Conservation (phyloP, 2,888 invertebrate species). For the Micoletzkya japonica region DNA sequence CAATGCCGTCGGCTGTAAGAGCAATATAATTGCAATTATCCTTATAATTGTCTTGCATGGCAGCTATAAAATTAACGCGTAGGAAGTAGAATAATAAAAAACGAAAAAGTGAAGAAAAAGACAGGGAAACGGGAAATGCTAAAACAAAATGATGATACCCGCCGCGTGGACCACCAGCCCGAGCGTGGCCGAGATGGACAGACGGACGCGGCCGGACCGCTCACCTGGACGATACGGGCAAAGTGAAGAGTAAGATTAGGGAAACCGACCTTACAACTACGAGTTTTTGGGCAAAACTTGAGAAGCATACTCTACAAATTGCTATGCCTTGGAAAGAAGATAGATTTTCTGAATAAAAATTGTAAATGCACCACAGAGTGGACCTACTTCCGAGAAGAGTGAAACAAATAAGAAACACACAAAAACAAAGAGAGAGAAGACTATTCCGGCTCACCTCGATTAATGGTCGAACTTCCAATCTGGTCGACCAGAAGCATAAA, state of each 20-base stretch:
- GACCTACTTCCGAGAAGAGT: neutral
- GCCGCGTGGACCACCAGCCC: slow-evolving; percentile 98
- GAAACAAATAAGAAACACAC: neutral
- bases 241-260: too few species aligned
- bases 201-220: slow-evolving; percentile 49
- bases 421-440: too few species aligned
- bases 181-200: slow-evolving; percentile 84
- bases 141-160: slow-evolving; percentile 68
- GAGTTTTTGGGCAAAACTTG: too few species aligned
- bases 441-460: slow-evolving; percentile 38
- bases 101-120: neutral
- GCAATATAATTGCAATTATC: too few species aligned
- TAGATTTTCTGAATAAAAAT: too few species aligned
- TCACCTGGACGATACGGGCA: too few species aligned
- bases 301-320: too few species aligned
- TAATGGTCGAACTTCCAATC: slow-evolving; percentile 47
- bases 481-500: slow-evolving; percentile 97
- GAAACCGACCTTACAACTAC: neutral
- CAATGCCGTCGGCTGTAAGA: slow-evolving; percentile 90
- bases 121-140: neutral
- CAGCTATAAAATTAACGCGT: neutral
- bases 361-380: neutral
- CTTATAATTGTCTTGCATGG: too few species aligned
- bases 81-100: slow-evolving; percentile 25
- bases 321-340: too few species aligned